Evolutionary conservation across 1,140 invertebrate species (phyloP).

Genomic region (Linepithema humile): DNA sequence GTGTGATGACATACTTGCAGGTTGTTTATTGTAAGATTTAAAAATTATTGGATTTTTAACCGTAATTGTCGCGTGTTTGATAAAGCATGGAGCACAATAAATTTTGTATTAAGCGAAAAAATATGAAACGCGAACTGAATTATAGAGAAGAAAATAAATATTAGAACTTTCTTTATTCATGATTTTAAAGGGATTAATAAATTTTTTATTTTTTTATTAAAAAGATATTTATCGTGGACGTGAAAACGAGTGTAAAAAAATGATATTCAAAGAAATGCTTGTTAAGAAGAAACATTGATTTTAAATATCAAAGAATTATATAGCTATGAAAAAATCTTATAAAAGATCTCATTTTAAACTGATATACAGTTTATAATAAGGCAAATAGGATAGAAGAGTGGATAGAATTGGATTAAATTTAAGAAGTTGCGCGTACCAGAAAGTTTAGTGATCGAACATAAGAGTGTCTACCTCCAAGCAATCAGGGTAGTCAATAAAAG

Average conservation of each 20-base stretch:
- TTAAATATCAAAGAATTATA: background rate
- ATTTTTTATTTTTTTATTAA: background rate
- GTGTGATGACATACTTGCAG: background rate
- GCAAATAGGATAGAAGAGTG: background rate
- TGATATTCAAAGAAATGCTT: background rate
- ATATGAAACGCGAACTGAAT: background rate
- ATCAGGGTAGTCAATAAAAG: background rate
- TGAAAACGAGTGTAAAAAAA: background rate
- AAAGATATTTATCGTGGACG: background rate
- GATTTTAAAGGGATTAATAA: background rate
- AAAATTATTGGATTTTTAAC: background rate
- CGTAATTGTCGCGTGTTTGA: background rate
- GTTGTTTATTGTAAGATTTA: background rate
- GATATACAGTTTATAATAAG: background rate
- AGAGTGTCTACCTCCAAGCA: background rate
- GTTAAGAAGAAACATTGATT: background rate
- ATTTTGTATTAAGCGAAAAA: background rate
- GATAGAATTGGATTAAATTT: background rate
- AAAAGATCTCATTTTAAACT: background rate
- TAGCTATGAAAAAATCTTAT: background rate
- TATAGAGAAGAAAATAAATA: background rate
- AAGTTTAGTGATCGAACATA: background rate
- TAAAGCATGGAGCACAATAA: background rate
- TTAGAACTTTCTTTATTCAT: background rate
- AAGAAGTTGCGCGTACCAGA: background rate